Evolutionary conservation across 2,113 vertebrate species (phyloP).

Genomic region (Copsychus sechellarum): DNA sequence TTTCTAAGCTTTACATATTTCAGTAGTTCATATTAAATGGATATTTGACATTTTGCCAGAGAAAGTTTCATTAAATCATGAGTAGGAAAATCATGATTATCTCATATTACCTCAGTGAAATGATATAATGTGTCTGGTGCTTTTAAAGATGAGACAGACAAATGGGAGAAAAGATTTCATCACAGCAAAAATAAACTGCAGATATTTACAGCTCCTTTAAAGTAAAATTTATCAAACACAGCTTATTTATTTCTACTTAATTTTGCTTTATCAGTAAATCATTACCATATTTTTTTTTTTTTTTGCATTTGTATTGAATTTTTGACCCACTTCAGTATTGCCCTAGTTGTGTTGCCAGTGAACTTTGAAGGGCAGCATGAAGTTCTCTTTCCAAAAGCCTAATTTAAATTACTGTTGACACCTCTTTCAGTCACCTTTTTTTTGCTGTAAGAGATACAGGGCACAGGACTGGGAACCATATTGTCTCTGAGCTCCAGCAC

Average conservation of each 20-base stretch:
- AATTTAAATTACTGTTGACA: neutral
- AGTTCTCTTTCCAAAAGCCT: neutral
- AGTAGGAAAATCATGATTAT: conserved; percentile 23
- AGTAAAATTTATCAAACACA: neutral
- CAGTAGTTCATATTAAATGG: conserved; percentile 38
- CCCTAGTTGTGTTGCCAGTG: neutral
- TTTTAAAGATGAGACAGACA: conserved; percentile 26
- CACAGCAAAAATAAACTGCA: neutral
- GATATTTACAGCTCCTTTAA: neutral
- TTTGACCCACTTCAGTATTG: neutral
- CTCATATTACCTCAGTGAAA: conserved; percentile 52
- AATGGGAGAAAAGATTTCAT: neutral
- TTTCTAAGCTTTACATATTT: conserved; percentile 58
- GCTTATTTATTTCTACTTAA: neutral
- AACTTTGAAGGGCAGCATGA: neutral
- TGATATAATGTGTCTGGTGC: conserved; percentile 41
- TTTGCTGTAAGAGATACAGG: neutral
- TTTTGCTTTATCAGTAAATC: neutral
- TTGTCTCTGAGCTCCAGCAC: neutral
- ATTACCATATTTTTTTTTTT: neutral
- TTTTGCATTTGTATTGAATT: neutral
- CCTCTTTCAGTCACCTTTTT: neutral
- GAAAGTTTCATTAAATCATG: conserved; percentile 55
- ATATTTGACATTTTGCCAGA: conserved; percentile 54
- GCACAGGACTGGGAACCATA: neutral